Evolutionary conservation across 2,888 invertebrate species (phyloP).

Genomic region (Clunio marinus): DNA sequence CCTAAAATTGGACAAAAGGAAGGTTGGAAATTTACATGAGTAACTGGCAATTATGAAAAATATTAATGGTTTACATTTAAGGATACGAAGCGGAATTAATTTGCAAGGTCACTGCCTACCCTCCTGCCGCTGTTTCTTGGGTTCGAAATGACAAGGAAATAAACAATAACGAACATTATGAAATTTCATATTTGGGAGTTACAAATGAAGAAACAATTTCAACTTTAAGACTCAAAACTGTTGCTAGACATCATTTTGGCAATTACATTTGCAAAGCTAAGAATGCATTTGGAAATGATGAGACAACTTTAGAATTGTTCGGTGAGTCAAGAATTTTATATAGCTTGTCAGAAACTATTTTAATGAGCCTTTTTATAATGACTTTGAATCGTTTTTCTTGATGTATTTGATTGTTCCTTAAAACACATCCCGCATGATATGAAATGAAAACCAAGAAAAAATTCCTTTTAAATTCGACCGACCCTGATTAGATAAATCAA

Average conservation of each 20-base stretch:
- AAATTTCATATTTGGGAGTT: conserved; percentile 23
- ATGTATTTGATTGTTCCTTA: no score
- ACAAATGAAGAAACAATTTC: conserved; percentile 28
- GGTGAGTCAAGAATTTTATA: conserved; percentile 1
- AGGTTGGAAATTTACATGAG: no score
- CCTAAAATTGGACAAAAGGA: conserved; percentile 33
- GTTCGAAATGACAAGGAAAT: conserved; percentile 17
- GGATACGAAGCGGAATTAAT: conserved; percentile 28
- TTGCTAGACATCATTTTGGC: conserved; percentile 27
- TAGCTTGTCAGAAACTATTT: no score
- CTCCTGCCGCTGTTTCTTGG: conserved; percentile 34
- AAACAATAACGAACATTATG: conserved; percentile 33
- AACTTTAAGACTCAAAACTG: conserved; percentile 14
- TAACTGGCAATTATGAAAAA: no score
- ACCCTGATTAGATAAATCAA: no score
- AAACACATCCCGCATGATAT: no score
- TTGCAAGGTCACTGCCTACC: conserved; percentile 13
- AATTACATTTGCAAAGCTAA: conserved; percentile 31
- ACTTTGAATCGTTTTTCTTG: no score
- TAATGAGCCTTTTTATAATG: no score
- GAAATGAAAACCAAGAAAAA: no score
- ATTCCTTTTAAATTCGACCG: no score
- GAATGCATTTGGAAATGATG: conserved; percentile 13
- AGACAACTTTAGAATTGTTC: conserved; percentile 30
- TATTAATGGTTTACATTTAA: no score